phyloP scores from a whole-genome alignment of 2,888 invertebrate species.

The Portevinia maculata region DNA sequence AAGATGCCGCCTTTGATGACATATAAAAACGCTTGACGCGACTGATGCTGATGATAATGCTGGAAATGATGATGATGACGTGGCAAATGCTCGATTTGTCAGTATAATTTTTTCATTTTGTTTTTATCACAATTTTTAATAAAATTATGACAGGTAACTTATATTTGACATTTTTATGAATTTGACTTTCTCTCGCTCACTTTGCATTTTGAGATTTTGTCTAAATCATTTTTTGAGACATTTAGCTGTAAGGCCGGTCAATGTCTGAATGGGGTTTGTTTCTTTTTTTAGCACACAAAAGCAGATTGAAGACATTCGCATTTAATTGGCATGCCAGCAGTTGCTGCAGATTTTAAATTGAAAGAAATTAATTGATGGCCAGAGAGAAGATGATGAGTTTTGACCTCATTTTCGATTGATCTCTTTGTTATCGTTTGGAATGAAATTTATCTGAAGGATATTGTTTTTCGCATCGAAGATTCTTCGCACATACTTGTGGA shows the following conservation, averaged over 20 bases:
- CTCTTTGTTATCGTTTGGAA: slow-evolving; percentile 31
- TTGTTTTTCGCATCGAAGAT: slow-evolving; percentile 42
- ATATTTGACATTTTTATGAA: slow-evolving; percentile 67
- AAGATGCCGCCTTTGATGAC: slow-evolving; percentile 70
- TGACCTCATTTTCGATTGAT: slow-evolving; percentile 41
- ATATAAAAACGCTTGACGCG: slow-evolving; percentile 56
- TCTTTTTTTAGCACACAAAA: slow-evolving; percentile 22
- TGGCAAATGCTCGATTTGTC: slow-evolving; percentile 59
- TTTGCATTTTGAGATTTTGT: neutral
- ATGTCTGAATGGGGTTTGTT: slow-evolving; percentile 29
- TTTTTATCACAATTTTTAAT: slow-evolving; percentile 13
- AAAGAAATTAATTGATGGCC: slow-evolving; percentile 55
- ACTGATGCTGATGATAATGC: slow-evolving; percentile 29
- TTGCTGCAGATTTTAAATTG: slow-evolving; percentile 22
- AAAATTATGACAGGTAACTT: slow-evolving; percentile 68
- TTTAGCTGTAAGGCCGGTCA: slow-evolving; percentile 59
- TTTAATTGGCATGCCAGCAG: slow-evolving; percentile 52
- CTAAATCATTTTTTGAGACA: slow-evolving; percentile 8
- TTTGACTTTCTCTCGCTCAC: slow-evolving; percentile 11
- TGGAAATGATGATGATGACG: slow-evolving; percentile 39
- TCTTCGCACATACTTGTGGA: slow-evolving; percentile 16
- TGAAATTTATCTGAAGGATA: slow-evolving; percentile 43
- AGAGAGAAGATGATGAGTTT: slow-evolving; percentile 22
- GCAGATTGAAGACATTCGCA: neutral
- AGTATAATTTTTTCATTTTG: slow-evolving; percentile 41